Evolutionary conservation across 2,113 vertebrate genomes (phyloP).

Genomic region (Dasyprocta punctata): DNA sequence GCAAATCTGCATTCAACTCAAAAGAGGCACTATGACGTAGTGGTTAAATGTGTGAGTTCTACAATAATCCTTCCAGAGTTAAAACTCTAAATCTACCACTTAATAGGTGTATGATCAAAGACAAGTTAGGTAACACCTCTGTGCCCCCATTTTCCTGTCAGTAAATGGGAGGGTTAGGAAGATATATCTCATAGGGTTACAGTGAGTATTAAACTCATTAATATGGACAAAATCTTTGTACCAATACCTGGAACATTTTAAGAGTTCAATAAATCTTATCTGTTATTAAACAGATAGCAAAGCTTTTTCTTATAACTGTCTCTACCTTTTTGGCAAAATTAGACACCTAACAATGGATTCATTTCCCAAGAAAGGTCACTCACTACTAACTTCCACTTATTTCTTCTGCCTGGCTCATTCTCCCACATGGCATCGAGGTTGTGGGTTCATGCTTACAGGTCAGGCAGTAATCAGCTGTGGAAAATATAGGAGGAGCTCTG

Average conservation of each 20-base stretch:
- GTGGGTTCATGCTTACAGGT: neutral
- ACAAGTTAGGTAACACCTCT: neutral
- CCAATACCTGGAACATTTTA: neutral
- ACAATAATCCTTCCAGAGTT: conserved; percentile 25
- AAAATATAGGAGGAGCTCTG: neutral
- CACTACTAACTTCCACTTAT: neutral
- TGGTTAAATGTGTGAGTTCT: neutral
- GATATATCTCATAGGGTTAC: neutral
- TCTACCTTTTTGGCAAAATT: neutral
- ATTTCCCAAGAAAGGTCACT: neutral
- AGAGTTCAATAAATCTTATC: neutral
- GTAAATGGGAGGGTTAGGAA: conserved; percentile 9
- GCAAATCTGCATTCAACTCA: neutral
- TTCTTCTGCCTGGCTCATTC: neutral
- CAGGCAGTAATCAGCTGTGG: neutral
- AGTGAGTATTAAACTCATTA: neutral
- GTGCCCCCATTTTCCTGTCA: neutral
- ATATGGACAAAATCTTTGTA: neutral
- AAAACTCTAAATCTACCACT: conserved; percentile 12
- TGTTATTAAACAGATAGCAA: neutral
- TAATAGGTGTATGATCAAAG: neutral
- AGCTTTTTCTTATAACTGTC: conserved; percentile 14
- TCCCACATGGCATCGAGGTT: neutral
- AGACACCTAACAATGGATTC: neutral
- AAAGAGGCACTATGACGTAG: neutral